Conservation (phyloP, 1,140 invertebrate genomes). For the Ceratitis capitata region DNA sequence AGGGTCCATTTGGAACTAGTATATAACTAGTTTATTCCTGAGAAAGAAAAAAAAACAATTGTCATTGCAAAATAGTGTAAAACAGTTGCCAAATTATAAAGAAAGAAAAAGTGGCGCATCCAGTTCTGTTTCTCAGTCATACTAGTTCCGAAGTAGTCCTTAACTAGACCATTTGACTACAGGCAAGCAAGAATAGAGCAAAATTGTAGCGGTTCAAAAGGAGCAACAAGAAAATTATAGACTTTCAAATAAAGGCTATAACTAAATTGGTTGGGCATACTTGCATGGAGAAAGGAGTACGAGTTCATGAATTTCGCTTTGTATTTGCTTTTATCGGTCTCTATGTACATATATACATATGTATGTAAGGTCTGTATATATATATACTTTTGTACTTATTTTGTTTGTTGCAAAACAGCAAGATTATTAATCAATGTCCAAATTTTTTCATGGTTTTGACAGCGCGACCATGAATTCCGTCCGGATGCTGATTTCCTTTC, state of each 20-base stretch:
- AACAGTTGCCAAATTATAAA: no score
- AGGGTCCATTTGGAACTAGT: no score
- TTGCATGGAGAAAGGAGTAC: not conserved
- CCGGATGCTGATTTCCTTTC: not conserved
- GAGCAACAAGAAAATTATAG: not conserved
- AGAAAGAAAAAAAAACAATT: no score
- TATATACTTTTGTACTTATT: not conserved
- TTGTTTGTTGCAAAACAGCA: not conserved
- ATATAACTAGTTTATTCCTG: no score
- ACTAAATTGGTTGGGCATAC: not conserved
- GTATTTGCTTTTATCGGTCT: not conserved
- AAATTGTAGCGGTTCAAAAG: no score
- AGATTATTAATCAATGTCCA: conserved; percentile 41
- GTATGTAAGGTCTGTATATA: not conserved
- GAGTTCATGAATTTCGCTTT: not conserved
- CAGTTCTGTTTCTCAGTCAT: no score
- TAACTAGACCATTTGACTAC: no score
- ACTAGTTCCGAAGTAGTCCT: no score
- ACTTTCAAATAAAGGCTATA: not conserved
- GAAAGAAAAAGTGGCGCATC: no score
- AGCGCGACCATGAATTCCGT: not conserved
- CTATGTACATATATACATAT: not conserved
- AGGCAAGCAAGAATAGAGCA: not conserved
- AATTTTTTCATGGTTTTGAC: conserved; percentile 26
- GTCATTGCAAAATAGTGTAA: no score